Evolutionary conservation across 2,888 invertebrate genomes (phyloP).

Genomic region (Lithophane socia): DNA sequence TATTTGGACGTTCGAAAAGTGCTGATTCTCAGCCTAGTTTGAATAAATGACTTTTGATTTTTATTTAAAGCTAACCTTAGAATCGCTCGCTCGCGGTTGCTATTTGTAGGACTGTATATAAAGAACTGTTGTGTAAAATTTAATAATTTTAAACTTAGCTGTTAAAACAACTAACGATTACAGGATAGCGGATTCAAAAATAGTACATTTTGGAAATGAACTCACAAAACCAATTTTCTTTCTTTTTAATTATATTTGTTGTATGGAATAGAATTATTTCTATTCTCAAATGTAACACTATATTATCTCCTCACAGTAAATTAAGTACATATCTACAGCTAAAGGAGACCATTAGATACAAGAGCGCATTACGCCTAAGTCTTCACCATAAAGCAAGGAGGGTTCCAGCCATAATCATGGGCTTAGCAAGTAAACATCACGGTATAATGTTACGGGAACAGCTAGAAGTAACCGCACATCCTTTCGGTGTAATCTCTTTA

Average conservation of each 20-base stretch:
- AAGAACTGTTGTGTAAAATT: no score
- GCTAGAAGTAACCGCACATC: conserved; percentile 49
- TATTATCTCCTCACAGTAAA: conserved; percentile 8
- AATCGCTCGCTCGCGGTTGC: not conserved
- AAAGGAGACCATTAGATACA: conserved; percentile 23
- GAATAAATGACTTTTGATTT: no score
- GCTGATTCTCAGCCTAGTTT: no score
- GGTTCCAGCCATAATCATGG: conserved; percentile 38
- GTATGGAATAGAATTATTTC: not conserved
- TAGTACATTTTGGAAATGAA: not conserved
- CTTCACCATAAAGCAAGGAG: conserved; percentile 46
- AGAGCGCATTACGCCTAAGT: conserved; percentile 33
- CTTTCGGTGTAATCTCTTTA: conserved; percentile 48
- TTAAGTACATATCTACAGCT: not conserved
- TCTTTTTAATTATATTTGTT: no score
- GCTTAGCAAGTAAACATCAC: conserved; percentile 41
- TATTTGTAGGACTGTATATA: not conserved
- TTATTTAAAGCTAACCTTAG: no score
- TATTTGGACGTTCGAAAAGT: no score
- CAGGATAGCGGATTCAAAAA: not conserved
- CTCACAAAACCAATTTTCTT: no score
- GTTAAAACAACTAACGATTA: not conserved
- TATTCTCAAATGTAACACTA: not conserved
- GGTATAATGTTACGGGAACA: conserved; percentile 24
- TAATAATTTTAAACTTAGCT: no score